Evolutionary conservation across 2,888 invertebrate genomes (phyloP), one percentile per base, ranked within the genome.

Genomic region (Hipparchia semele): DNA sequence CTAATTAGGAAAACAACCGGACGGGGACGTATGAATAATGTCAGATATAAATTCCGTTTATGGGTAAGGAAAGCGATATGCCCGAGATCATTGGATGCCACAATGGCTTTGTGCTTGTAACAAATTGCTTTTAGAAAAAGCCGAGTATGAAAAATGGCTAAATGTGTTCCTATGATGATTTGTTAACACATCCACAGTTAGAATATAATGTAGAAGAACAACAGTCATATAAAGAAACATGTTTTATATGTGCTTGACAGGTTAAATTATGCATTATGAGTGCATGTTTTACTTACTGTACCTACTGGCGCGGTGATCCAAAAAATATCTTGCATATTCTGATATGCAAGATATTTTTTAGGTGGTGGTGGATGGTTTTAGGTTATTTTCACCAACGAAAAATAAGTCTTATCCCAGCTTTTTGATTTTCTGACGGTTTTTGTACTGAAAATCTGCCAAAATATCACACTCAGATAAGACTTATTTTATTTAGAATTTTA

Each of bases 1-100:
- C 90, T 94, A 92, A 94, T 94, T 92, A 92, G 88, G 89, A 92
- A 92, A 93, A 93, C 92, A 92, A 91, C 87, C 87, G 86, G 84
- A 85, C 82, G 78, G 85, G 84, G 81, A 62, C 56, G 79, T 82
- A 88, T 93, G 92, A 94, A 85, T 93, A 91, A 94, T 94, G 93
- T 87, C 81, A 79, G 89, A 86, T 90, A 93, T 93, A 93, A 91
- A 93, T 93, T 89, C 87, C 84, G 83, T 89, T 91, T 91, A 88
- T 83, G 88, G 84, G 80, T 87, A 88, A 88, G 88, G 85, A 90
- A 89, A 89, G 85, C 84, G 82, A 84, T 86, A 80, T 83, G 73
- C 73, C 75, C 89, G 83, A 87, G 77, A 79, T 77, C 78, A 81
- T 89, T 89, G 62, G 67, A 68, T 69, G 73, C 74, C 39, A 79